These are phyloP conservation scores for Tenthredo livida DNA, from an alignment of 2,888 invertebrate species.

Conservation along the genomic window DNA sequence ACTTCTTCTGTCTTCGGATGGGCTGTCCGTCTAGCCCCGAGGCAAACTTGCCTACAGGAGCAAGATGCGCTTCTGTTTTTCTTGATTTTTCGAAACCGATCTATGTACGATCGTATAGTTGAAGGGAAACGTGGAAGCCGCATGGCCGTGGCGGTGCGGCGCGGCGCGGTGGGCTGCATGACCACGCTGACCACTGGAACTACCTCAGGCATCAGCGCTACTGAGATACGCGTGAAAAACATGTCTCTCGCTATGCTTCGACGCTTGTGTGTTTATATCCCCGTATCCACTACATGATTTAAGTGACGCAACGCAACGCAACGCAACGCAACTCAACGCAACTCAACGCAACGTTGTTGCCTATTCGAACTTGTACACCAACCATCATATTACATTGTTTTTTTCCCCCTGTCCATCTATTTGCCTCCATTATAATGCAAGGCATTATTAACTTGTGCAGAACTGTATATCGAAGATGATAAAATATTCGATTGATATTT, in stretches of 20 bases:
- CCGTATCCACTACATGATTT: constrained; percentile 38
- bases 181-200: constrained; percentile 47
- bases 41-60: constrained; percentile 25
- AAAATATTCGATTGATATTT: not conserved
- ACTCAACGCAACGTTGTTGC: not conserved
- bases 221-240: constrained; percentile 71
- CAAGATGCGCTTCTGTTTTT: constrained; percentile 22
- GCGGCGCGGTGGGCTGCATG: no score
- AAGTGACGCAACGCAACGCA: constrained; percentile 38
- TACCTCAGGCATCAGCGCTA: constrained; percentile 61
- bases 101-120: not conserved
- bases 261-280: constrained; percentile 62
- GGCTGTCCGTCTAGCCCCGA: not conserved
- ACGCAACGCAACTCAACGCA: not conserved
- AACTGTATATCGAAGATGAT: not conserved
- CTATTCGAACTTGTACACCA: not conserved
- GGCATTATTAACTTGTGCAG: not conserved
- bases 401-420: not conserved
- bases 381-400: not conserved
- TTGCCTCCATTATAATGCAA: no score
- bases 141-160: not conserved
- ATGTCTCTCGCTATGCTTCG: constrained; percentile 65
- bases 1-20: constrained; percentile 5
- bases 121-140: constrained; percentile 4
- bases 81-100: constrained; percentile 46